These are phyloP conservation scores for Denticeps clupeoides DNA, from an alignment of 2,797 vertebrate genomes.

Conservation along the genomic window DNA sequence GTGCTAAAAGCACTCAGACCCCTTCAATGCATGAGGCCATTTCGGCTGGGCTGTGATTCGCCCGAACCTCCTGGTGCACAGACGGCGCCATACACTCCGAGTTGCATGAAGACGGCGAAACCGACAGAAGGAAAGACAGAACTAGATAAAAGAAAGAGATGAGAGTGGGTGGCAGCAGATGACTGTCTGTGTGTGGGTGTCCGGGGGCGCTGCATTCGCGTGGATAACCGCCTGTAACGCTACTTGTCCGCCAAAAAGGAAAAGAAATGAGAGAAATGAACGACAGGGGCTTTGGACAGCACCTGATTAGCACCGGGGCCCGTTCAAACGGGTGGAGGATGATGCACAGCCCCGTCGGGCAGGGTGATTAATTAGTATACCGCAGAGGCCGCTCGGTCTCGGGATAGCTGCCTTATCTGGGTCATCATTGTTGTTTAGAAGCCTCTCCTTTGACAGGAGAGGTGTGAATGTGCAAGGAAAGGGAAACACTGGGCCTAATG, in stretches of 20 bases:
- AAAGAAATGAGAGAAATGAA: conserved; percentile 1
- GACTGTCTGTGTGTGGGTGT: conserved; percentile 29
- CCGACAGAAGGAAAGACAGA: no score
- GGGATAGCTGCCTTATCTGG: conserved; percentile 19
- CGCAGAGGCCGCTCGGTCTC: conserved; percentile 16
- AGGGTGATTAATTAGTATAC: conserved; percentile 21
- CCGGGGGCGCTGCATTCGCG: conserved; percentile 13
- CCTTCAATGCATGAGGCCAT: no score
- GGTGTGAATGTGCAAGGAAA: neutral
- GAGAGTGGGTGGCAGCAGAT: conserved; percentile 25
- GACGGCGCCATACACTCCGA: no score
- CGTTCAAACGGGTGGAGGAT: conserved; percentile 18
- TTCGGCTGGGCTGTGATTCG: no score
- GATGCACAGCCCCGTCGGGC: conserved; percentile 16
- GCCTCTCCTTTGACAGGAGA: neutral
- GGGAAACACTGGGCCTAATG: neutral
- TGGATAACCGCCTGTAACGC: conserved; percentile 19
- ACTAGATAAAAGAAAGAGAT: conserved; percentile 11
- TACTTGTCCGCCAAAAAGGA: conserved; percentile 2
- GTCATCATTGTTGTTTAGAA: conserved; percentile 24
- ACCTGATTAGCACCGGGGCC: conserved; percentile 22
- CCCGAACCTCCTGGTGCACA: neutral
- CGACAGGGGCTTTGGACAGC: conserved; percentile 11
- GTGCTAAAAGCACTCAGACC: no score
- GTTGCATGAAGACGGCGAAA: neutral